Evolutionary conservation across 2,113 vertebrate species (phyloP).

Genomic region (Balaenoptera acutorostrata): DNA sequence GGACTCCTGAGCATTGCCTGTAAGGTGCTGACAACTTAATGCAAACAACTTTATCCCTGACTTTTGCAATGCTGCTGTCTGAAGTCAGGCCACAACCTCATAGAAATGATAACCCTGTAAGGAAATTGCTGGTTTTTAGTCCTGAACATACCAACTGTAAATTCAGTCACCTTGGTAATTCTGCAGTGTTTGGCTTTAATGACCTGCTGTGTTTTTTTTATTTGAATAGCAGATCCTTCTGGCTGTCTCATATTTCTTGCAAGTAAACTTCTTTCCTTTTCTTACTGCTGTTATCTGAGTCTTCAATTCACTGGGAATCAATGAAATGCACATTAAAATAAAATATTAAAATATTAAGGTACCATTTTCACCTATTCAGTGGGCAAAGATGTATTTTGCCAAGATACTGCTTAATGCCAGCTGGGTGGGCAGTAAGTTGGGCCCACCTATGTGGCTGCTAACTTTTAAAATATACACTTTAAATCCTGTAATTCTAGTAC

Average conservation of each 20-base stretch:
- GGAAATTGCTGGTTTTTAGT: background rate
- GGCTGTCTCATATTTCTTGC: background rate
- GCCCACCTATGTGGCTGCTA: background rate
- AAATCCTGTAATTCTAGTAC: background rate
- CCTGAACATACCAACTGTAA: background rate
- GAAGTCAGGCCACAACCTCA: background rate
- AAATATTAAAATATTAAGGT: slow-evolving; percentile 4
- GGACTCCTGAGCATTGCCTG: background rate
- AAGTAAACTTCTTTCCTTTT: background rate
- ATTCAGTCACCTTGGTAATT: background rate
- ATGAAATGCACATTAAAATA: slow-evolving; percentile 37
- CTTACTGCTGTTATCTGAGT: background rate
- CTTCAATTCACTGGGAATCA: background rate
- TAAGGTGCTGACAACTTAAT: background rate
- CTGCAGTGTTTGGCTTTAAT: background rate
- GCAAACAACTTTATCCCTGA: background rate
- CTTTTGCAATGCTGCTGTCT: background rate
- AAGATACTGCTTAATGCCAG: background rate
- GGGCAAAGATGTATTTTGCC: background rate
- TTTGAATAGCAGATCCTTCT: background rate
- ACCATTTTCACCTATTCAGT: background rate
- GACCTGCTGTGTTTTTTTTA: background rate
- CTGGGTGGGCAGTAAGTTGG: background rate
- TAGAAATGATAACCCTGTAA: background rate
- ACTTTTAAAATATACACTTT: background rate